phyloP scores from a whole-genome alignment of 2,888 invertebrate genomes.

The Lucinisca nassula region DNA sequence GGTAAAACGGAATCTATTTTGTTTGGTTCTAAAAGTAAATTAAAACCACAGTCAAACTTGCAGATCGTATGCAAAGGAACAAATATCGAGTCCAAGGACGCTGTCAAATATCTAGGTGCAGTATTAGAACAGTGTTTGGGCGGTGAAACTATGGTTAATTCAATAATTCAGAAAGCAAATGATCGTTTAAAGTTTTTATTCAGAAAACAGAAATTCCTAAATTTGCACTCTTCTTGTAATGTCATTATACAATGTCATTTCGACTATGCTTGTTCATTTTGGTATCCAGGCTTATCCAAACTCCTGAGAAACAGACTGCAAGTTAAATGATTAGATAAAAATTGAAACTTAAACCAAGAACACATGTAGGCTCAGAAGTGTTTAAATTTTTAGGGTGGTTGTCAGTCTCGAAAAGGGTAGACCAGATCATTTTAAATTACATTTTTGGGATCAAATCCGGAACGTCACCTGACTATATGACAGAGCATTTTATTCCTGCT shows the following conservation, averaged over 20 bases:
- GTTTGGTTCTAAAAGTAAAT: background rate
- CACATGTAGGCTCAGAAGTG: background rate
- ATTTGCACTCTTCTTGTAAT: background rate
- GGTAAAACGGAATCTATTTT: background rate
- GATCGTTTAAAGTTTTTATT: background rate
- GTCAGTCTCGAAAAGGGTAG: background rate
- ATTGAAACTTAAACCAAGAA: background rate
- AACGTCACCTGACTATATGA: background rate
- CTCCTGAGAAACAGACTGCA: too few relatives aligned
- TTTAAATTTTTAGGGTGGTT: background rate
- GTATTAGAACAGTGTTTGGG: background rate
- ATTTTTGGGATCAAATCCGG: background rate
- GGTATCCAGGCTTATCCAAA: background rate
- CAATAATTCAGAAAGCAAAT: background rate
- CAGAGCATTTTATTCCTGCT: background rate
- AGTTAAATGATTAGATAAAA: background rate
- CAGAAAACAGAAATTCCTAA: background rate
- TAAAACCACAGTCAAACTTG: background rate
- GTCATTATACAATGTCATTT: background rate
- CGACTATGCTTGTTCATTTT: background rate
- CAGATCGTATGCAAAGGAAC: background rate
- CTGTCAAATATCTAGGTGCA: background rate
- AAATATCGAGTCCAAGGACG: background rate
- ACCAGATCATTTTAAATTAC: background rate
- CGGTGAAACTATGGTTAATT: background rate